phyloP scores from a whole-genome alignment of 2,113 vertebrate species.

The Phrynocephalus versicolor region DNA sequence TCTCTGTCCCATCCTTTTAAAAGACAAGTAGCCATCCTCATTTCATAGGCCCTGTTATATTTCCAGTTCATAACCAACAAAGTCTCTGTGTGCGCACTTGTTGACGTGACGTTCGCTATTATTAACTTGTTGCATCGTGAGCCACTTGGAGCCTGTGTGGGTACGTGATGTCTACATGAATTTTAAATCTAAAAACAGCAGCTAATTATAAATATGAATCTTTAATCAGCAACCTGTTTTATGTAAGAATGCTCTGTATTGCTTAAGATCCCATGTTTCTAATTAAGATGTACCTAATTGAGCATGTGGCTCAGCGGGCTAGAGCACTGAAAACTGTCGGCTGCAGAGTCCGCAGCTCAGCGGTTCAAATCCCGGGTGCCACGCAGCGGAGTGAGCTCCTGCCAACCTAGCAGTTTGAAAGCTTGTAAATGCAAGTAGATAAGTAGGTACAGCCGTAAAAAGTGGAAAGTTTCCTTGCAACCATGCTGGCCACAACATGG shows the following conservation, averaged over 20 bases:
- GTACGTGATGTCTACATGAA: background rate
- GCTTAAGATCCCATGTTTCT: background rate
- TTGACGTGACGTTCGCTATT: background rate
- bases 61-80: background rate
- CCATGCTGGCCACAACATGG: too few species aligned
- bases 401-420: too few species aligned
- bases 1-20: background rate
- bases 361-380: too few species aligned
- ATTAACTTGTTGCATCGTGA: background rate
- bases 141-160: background rate
- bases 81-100: background rate
- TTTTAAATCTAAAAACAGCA: background rate
- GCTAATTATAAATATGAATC: background rate
- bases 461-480: too few species aligned
- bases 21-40: background rate
- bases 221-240: background rate
- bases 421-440: too few species aligned
- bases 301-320: too few species aligned
- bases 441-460: too few species aligned
- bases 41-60: background rate
- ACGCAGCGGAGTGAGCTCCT: too few species aligned
- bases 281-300: too few species aligned
- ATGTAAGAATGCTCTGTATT: background rate
- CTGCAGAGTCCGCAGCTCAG: too few species aligned
- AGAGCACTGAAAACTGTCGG: too few species aligned